Evolutionary conservation across 2,888 invertebrate genomes (phyloP).

Genomic region (Orthosia cruda): DNA sequence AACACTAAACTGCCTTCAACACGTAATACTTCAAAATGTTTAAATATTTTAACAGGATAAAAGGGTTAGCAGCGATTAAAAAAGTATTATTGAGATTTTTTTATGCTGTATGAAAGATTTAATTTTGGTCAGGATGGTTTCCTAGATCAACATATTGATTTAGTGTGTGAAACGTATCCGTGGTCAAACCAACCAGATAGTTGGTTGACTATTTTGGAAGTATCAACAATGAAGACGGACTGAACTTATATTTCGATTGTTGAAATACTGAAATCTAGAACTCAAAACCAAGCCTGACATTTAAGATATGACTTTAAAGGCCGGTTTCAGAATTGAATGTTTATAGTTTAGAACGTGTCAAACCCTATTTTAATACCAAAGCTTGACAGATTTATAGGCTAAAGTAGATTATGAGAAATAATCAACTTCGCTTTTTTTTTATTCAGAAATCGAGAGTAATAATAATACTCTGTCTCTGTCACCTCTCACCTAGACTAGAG

Average conservation of each 20-base stretch:
- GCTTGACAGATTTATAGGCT: too few relatives aligned
- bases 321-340: too few relatives aligned
- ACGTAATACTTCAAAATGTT: constrained; percentile 14
- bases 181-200: not conserved
- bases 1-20: constrained; percentile 19
- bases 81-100: constrained; percentile 48
- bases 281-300: not conserved
- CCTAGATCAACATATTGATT: not conserved
- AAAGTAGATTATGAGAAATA: too few relatives aligned
- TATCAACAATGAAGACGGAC: not conserved
- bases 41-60: constrained; percentile 52
- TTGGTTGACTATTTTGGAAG: not conserved
- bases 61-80: constrained; percentile 40
- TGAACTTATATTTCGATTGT: not conserved
- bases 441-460: too few relatives aligned
- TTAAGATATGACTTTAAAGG: too few relatives aligned
- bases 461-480: too few relatives aligned
- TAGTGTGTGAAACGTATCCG: not conserved
- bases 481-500: too few relatives aligned
- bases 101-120: constrained; percentile 16
- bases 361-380: too few relatives aligned
- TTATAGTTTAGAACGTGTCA: too few relatives aligned
- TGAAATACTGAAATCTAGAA: not conserved
- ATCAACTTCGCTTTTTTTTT: too few relatives aligned
- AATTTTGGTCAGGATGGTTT: not conserved